These are phyloP conservation scores for Automeris io DNA, from an alignment of 2,888 invertebrate genomes.

Conservation along the genomic window DNA sequence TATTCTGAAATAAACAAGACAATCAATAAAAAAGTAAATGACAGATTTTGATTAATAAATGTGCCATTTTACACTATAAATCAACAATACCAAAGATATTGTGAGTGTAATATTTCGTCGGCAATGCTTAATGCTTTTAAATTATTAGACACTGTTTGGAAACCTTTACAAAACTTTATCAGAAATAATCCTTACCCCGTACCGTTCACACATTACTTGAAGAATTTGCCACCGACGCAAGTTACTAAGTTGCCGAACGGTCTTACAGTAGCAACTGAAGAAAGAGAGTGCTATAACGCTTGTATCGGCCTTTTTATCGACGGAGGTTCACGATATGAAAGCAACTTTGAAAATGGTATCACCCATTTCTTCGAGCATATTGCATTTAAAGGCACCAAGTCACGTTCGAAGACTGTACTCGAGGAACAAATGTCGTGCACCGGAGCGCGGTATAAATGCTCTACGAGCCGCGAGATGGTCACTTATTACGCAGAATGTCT, in stretches of 20 bases:
- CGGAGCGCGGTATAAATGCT: slow-evolving; percentile 97
- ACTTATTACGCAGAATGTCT: slow-evolving; percentile 97
- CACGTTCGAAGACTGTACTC: slow-evolving; percentile 88
- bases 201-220: slow-evolving; percentile 27
- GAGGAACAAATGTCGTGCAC: slow-evolving; percentile 95
- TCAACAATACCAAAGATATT: neutral
- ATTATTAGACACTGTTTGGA: slow-evolving; percentile 18
- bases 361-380: slow-evolving; percentile 63
- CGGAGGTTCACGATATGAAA: slow-evolving; percentile 53
- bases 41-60: too few relatives aligned
- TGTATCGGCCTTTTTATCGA: slow-evolving; percentile 49
- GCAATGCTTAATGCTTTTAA: slow-evolving; percentile 12
- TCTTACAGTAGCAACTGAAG: slow-evolving; percentile 93
- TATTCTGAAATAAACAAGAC: too few relatives aligned
- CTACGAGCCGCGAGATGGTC: slow-evolving; percentile 96
- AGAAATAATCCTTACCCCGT: slow-evolving; percentile 79
- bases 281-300: slow-evolving; percentile 83
- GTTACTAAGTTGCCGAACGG: slow-evolving; percentile 88
- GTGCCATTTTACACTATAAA: neutral
- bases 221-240: slow-evolving; percentile 89
- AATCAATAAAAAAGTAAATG: too few relatives aligned
- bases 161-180: slow-evolving; percentile 56
- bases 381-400: slow-evolving; percentile 78
- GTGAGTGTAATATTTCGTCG: neutral
- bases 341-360: slow-evolving; percentile 41